Base-by-base conservation (phyloP, 2,113 vertebrate genomes). In the Prunella fulvescens region DNA sequence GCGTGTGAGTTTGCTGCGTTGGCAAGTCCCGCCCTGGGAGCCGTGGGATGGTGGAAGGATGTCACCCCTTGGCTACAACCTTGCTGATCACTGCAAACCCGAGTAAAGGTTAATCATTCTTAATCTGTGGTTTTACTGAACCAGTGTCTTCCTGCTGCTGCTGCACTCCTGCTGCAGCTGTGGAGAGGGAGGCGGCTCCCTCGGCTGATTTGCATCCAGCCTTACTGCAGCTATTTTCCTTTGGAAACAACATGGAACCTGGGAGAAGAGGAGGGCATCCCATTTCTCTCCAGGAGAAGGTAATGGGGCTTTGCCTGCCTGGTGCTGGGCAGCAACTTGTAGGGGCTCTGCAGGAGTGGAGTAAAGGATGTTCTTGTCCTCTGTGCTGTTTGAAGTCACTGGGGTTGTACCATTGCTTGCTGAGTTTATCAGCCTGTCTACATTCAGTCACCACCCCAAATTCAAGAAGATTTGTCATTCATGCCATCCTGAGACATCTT, bases 101-200 rank as follows among this genome's bases (percentile, higher is more conserved):
- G 0, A 64, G 53, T 10, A 82, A 87, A 81, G 72, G 67, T 95
- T 91, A 94, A 92, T 96, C 42, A 88, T 58, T 66, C 90, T 88
- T 91, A 90, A 94, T 93, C 88, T 74, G 67, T 90, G 76, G 16
- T 60, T 94, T 94, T 71, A 90, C 94, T 88, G 88, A 86, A 35
- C 35, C 88, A 10, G 47, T 26, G 64, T 72, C 90, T 74, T 44
- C 53, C 88, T 92, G 78, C 90, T 93, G 86, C 65, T 70, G 81
- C 65, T 76, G 81, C 61, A 48, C 76, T 78, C 73, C 89, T 95
- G 70, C 71, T 94, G 92, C 82, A 93, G 81, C 88, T 93, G 93
- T 73, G 92, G 31, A 64, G 79, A 78, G 71, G 51, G 50, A 72
- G 65, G 25, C 0, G 0, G 48, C 79, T 92, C 90, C 69, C 90